Conservation (phyloP, 2,888 invertebrate species). For the Seladonia tumulorum region DNA sequence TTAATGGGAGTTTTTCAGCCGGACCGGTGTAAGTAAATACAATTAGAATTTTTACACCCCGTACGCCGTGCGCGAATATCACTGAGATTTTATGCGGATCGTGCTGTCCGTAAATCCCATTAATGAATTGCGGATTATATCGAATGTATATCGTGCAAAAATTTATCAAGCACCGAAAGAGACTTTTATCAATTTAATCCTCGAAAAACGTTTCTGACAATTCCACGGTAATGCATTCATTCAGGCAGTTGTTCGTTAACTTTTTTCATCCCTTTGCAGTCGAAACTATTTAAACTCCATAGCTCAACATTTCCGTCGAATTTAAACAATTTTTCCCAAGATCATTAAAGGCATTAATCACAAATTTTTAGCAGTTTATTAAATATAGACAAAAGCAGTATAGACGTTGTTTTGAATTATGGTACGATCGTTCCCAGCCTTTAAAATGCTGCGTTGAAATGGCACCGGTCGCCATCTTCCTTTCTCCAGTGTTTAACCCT, state of each 20-base stretch:
- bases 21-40: constrained; percentile 20
- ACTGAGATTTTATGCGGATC: not conserved
- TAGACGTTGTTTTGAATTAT: not conserved
- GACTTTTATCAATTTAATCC: not conserved
- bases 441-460: no score
- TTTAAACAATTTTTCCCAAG: not conserved
- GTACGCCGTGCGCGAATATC: not conserved
- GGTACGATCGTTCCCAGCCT: not conserved
- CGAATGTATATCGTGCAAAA: not conserved
- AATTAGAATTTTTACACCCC: constrained; percentile 4
- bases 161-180: not conserved
- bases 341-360: not conserved
- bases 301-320: not conserved
- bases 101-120: not conserved
- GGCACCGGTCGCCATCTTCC: no score
- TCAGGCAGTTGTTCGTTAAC: not conserved
- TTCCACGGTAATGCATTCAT: not conserved
- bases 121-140: not conserved
- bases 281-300: not conserved
- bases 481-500: no score
- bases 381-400: no score
- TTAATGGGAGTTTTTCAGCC: constrained; percentile 9
- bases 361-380: not conserved
- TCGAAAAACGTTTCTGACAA: not conserved
- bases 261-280: not conserved